These are phyloP conservation scores for Drosophila gaucha DNA, from an alignment of 2,888 invertebrate genomes.

Conservation along the genomic window DNA sequence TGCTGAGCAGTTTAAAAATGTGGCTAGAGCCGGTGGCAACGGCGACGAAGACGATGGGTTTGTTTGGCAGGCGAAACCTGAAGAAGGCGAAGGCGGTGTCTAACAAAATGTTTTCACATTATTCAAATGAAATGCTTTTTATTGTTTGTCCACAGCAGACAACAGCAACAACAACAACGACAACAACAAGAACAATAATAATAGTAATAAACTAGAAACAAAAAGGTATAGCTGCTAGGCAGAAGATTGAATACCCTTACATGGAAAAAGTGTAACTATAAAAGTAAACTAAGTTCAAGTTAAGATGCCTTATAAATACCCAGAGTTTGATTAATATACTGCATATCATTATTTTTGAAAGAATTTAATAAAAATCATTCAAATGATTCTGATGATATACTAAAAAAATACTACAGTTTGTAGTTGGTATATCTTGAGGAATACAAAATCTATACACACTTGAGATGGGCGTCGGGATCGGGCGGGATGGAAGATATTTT, in stretches of 20 bases:
- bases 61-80: neutral
- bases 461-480: too few species aligned
- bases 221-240: neutral
- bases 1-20: conserved; percentile 8
- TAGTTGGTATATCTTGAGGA: too few species aligned
- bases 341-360: too few species aligned
- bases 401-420: too few species aligned
- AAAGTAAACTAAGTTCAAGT: too few species aligned
- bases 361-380: too few species aligned
- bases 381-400: too few species aligned
- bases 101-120: conserved; percentile 73
- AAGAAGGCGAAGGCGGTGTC: conserved; percentile 31
- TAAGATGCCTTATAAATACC: too few species aligned
- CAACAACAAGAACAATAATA: conserved; percentile 16
- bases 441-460: too few species aligned
- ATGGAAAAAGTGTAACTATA: too few species aligned
- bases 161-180: conserved; percentile 18
- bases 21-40: neutral
- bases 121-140: conserved; percentile 75
- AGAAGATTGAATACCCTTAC: conserved; percentile 1
- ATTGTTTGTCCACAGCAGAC: conserved; percentile 54
- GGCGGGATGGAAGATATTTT: too few species aligned
- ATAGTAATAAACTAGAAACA: conserved; percentile 24
- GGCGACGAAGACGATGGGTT: conserved; percentile 7
- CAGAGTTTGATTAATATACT: too few species aligned